Base-by-base conservation (phyloP, 2,113 vertebrate species). In the Arothron firmamentum region DNA sequence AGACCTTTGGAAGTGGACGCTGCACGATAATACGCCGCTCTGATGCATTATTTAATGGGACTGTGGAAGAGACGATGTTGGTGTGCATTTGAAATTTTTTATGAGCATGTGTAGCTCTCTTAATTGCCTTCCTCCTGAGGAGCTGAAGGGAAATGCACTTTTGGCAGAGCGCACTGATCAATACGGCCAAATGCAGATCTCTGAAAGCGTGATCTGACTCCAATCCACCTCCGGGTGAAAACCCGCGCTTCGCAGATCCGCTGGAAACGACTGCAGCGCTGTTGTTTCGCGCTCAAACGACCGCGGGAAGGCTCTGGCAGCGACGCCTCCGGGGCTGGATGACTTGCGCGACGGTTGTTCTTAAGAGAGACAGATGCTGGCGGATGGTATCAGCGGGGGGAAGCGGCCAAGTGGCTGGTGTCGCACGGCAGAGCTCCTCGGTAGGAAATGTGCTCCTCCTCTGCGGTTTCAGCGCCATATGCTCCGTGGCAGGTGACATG, bases 31-130 rank as follows among this genome's bases (percentile, higher is more conserved):
- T 79, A 83, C 75, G 83, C 80, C 72, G 67, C 78, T 61, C 70
- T 76, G 69, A 84, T 86, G 82, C 81, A 87, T 87, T 84, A 86
- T 88, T 87, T 87, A 88, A 85, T 80, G 64, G 62, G 12, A 65
- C 70, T 69, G 75, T 79, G 54, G 72, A 79, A 71, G 59, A 75
- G 80, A 74, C 70, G 56, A 69, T 72, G 82, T 82, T 84, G 78
- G 67, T 64, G 60, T 67, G 73, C 81, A 75, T 85, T 84, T 86
- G 51, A 78, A 62, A 78, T 75, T 69, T 72, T 65, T 62, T 63
- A 70, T 71, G 62, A 85, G 75, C 71, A 73, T 59, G 65, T 74
- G 64, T 17, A 70, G 74, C 67, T 20, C 56, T 65, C 75, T 75
- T 88, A 85, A 85, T 88, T 87, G 87, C 80, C 70, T 77, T 74